Evolutionary conservation across 1,140 invertebrate species (phyloP), one percentile per base, ranked within the genome.

Genomic region (Potamilus streckersoni): DNA sequence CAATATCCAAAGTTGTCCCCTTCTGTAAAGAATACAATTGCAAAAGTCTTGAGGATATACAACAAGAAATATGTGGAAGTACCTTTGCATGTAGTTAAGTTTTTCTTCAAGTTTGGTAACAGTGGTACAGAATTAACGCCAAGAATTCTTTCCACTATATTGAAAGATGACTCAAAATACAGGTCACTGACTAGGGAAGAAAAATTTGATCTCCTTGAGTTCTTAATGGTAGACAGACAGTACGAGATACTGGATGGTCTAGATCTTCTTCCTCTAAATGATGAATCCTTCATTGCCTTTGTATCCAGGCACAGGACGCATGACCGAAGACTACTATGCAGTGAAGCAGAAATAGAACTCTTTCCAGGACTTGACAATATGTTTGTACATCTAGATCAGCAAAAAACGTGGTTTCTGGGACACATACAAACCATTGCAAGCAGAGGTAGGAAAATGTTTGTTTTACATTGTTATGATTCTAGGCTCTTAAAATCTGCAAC

Each of bases 371-470:
- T n/a, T 62, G 60, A 62, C 4, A 23, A 62, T 4, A 62, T 19
- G 20, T n/a, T 62, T n/a, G 19, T 62, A 62, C 60, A 82, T 61
- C 60, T 62, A 23, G 19, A 19, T 62, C 19, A 19, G 20, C 60
- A n/a, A 62, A 8, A 19, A 62, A 2, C 0, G 20, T 62, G 19
- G 19, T 23, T 62, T 19, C 4, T n/a, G 12, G 20, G 12, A 62
- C 60, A 62, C 13, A n/a, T 62, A 19, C 19, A 13, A 5, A 23
- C 19, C 60, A 62, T 62, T 19, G 20, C 60, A 62, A 5, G 12
- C 19, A 62, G 20, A 62, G 60, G 60, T 62, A 62, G 13, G 60
- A 5, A n/a, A 62, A 62, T n/a, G 20, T 19, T 23, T 62, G 20
- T n/a, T 2, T 62, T 27, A n/a, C n/a, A n/a, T n/a, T n/a, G n/a